Evolutionary conservation across 2,888 invertebrate species (phyloP).

Genomic region (Ischnura elegans): DNA sequence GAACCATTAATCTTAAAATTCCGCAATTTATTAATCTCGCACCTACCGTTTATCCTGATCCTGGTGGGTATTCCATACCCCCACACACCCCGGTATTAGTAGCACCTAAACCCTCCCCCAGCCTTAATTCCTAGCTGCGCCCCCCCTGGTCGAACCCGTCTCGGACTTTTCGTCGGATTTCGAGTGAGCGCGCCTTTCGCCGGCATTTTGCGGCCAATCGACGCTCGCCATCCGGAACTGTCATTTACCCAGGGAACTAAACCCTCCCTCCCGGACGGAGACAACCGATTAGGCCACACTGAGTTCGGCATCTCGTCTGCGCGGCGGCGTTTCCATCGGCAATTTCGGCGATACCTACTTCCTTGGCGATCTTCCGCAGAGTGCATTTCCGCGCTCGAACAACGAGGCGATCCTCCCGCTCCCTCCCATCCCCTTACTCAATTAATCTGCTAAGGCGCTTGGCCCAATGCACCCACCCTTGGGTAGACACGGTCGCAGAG

Average conservation of each 20-base stretch:
- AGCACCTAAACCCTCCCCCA: no score
- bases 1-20: no score
- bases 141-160: no score
- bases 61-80: no score
- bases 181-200: background rate
- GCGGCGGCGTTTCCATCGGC: background rate
- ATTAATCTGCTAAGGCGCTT: background rate
- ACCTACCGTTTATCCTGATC: no score
- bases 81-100: no score
- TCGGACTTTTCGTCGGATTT: no score
- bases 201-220: background rate
- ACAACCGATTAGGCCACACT: background rate
- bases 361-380: background rate
- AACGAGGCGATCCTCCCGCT: background rate
- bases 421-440: background rate
- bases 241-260: background rate
- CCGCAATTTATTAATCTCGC: no score
- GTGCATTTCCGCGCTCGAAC: slow-evolving; percentile 18
- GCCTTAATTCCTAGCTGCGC: no score
- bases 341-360: background rate
- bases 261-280: background rate
- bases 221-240: background rate
- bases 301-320: background rate
- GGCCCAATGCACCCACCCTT: background rate
- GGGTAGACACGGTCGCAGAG: no score